Conservation (phyloP, 1,140 invertebrate species). For the Conopomorpha cramerella region DNA sequence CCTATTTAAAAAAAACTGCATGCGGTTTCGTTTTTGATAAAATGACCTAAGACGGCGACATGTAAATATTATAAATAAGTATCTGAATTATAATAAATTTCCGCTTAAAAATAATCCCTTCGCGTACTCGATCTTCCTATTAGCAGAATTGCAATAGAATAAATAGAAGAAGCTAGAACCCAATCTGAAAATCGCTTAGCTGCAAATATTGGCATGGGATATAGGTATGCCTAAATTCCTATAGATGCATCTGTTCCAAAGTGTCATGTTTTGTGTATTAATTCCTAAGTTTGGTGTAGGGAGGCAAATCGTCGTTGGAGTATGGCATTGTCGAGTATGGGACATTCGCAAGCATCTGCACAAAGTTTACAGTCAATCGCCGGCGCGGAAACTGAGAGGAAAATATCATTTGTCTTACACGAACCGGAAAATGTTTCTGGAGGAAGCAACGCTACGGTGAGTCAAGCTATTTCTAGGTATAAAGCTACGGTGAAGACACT, state of each 20-base stretch:
- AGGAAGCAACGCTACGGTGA: conserved; percentile 90
- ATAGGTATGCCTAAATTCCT: too few species aligned
- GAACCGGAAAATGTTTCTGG: conserved; percentile 94
- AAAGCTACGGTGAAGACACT: too few species aligned
- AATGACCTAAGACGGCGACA: too few species aligned
- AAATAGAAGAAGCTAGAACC: background rate
- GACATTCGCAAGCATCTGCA: conserved; percentile 88
- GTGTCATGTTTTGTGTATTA: too few species aligned
- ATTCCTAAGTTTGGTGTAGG: conserved; percentile 32
- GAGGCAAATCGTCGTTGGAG: conserved; percentile 87
- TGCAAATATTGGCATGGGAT: background rate
- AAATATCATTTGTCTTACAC: conserved; percentile 96
- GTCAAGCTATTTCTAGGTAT: too few species aligned
- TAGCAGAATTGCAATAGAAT: background rate
- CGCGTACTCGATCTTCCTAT: too few species aligned
- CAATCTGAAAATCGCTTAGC: background rate
- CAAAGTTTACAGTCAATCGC: conserved; percentile 90
- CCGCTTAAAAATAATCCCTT: too few species aligned
- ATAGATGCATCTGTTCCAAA: too few species aligned
- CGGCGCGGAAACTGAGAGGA: conserved; percentile 80
- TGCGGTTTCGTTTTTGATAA: too few species aligned
- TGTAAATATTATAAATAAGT: too few species aligned
- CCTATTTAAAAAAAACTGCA: too few species aligned
- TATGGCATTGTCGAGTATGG: conserved; percentile 90
- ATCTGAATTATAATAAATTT: too few species aligned